These are phyloP conservation scores for Heliothis virescens DNA, from an alignment of 1,140 invertebrate genomes.

Conservation along the genomic window DNA sequence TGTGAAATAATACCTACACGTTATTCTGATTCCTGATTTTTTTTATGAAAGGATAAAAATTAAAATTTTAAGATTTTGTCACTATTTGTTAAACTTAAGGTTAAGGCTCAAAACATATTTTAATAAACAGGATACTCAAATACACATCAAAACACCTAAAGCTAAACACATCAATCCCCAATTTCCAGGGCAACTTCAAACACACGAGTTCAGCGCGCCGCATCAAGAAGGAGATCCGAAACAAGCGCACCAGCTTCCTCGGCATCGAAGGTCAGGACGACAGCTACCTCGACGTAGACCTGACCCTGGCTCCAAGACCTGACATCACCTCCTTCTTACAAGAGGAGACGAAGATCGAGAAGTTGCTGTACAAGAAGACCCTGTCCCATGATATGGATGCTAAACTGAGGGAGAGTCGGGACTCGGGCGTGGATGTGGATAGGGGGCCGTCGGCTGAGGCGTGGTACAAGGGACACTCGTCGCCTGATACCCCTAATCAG, in stretches of 20 bases:
- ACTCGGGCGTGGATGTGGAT: conserved; percentile 92
- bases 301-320: conserved; percentile 91
- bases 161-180: background rate
- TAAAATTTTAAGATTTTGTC: too few relatives aligned
- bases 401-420: conserved; percentile 88
- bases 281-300: conserved; percentile 88
- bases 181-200: conserved; percentile 87
- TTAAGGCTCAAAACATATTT: too few relatives aligned
- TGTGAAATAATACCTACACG: too few relatives aligned
- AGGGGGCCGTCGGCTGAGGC: conserved; percentile 87
- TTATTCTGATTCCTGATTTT: too few relatives aligned
- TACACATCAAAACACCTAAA: background rate
- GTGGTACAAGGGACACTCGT: conserved; percentile 88
- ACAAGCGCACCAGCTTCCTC: conserved; percentile 94
- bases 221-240: conserved; percentile 94
- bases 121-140: background rate
- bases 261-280: conserved; percentile 92
- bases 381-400: conserved; percentile 86
- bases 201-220: conserved; percentile 93
- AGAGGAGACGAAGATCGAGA: conserved; percentile 92
- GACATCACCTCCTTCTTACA: conserved; percentile 92
- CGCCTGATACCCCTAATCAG: conserved; percentile 88
- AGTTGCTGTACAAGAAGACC: conserved; percentile 89
- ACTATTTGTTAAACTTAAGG: too few relatives aligned
- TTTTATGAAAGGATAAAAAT: too few relatives aligned